Evolutionary conservation across 1,140 invertebrate species (phyloP).

Genomic region (Macrotrachela quadricornifera): DNA sequence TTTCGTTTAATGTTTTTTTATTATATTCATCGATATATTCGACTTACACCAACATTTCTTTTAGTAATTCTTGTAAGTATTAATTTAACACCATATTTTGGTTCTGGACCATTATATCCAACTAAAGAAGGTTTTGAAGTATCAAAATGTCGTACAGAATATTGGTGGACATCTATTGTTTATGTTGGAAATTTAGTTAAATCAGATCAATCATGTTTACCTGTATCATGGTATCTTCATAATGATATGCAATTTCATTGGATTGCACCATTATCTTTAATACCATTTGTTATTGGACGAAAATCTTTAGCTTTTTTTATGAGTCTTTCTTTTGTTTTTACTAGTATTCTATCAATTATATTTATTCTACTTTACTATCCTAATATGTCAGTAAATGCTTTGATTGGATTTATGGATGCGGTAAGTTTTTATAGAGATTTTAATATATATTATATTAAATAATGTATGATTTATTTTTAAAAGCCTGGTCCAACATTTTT

Average conservation of each 20-base stretch:
- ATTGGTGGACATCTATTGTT: slow-evolving; percentile 40
- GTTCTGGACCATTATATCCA: slow-evolving; percentile 1
- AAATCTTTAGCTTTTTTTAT: too few relatives aligned
- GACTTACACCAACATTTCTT: slow-evolving; percentile 2
- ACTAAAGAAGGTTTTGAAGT: neutral
- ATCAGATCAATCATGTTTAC: slow-evolving; percentile 40
- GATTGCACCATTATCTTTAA: slow-evolving; percentile 39
- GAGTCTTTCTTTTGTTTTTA: too few relatives aligned
- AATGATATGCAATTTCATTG: slow-evolving; percentile 59
- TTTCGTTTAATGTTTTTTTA: too few relatives aligned
- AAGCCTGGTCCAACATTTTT: slow-evolving; percentile 7
- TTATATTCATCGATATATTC: too few relatives aligned
- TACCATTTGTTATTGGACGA: slow-evolving; percentile 10
- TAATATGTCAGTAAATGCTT: too few relatives aligned
- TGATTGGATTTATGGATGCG: too few relatives aligned
- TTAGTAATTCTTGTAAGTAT: slow-evolving; percentile 1
- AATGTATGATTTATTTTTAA: neutral
- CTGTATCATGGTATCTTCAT: slow-evolving; percentile 51
- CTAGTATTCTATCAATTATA: too few relatives aligned
- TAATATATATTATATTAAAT: too few relatives aligned
- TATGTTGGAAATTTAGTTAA: slow-evolving; percentile 60
- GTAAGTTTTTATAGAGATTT: too few relatives aligned
- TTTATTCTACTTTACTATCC: too few relatives aligned
- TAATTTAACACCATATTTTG: neutral
- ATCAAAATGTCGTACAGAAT: slow-evolving; percentile 14